Conservation (phyloP, 2,797 vertebrate species). For the Xerus rutilus region DNA sequence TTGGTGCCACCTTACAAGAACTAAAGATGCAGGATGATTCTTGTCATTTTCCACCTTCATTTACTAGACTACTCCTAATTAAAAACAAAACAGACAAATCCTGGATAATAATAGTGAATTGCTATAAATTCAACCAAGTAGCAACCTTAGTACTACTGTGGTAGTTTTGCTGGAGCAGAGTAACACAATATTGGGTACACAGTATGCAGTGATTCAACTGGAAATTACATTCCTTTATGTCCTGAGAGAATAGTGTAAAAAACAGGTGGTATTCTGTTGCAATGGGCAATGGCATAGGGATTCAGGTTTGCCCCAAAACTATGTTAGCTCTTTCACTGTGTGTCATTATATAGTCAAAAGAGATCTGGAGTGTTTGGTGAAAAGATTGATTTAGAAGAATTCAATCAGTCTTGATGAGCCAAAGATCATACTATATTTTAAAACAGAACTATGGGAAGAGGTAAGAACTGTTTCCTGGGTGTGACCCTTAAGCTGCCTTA, state of each 20-base stretch:
- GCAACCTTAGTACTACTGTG: not conserved
- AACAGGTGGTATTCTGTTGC: not conserved
- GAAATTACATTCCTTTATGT: not conserved
- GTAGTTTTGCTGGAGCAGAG: not conserved
- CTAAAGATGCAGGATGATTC: not conserved
- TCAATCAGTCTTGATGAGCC: not conserved
- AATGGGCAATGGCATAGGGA: not conserved
- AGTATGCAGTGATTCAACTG: not conserved
- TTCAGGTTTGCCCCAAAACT: not conserved
- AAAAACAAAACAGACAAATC: not conserved
- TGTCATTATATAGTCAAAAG: not conserved
- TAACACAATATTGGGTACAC: not conserved
- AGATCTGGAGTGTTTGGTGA: not conserved
- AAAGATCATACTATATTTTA: not conserved
- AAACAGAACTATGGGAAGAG: not conserved
- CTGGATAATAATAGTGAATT: not conserved
- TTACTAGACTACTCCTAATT: not conserved
- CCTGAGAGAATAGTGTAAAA: not conserved
- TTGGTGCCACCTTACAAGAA: not conserved
- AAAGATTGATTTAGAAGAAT: not conserved
- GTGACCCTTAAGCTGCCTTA: not conserved
- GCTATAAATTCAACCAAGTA: not conserved
- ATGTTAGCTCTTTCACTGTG: not conserved
- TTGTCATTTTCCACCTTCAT: not conserved
- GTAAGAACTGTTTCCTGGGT: not conserved